Evolutionary conservation across 2,113 vertebrate species (phyloP).

Genomic region (Tragelaphus strepsiceros): DNA sequence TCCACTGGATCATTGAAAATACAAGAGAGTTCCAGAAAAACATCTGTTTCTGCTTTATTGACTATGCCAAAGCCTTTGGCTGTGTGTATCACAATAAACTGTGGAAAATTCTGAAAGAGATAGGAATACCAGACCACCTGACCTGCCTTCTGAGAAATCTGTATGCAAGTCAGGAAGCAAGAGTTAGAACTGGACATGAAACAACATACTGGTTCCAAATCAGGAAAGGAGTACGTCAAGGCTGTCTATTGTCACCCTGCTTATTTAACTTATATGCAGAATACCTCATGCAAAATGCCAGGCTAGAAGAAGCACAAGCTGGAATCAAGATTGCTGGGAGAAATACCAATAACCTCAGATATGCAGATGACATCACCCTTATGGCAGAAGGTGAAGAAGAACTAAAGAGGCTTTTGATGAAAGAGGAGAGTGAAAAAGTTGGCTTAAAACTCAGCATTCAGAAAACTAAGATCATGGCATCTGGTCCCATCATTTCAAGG

Average conservation of each 20-base stretch:
- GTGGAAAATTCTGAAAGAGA: neutral
- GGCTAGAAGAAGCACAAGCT: too few relatives aligned
- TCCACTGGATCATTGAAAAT: neutral
- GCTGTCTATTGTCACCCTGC: neutral
- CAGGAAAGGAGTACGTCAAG: rapidly evolving
- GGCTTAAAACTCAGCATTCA: too few relatives aligned
- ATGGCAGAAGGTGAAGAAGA: too few relatives aligned
- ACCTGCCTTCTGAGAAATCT: neutral
- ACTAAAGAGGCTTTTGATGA: too few relatives aligned
- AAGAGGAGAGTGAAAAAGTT: too few relatives aligned
- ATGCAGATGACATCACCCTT: too few relatives aligned
- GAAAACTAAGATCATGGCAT: too few relatives aligned
- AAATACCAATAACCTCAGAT: too few relatives aligned
- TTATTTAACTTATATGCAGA: neutral
- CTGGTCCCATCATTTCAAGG: too few relatives aligned
- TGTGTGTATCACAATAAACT: neutral
- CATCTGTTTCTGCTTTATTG: neutral
- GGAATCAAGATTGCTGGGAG: too few relatives aligned
- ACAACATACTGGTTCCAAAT: neutral
- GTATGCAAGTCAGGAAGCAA: neutral
- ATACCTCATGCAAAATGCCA: neutral
- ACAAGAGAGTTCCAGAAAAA: neutral
- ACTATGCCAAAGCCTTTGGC: neutral
- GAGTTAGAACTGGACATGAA: neutral
- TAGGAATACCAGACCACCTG: neutral